Evolutionary conservation across 2,888 invertebrate species (phyloP).

Genomic region (Hedychridium roseum): DNA sequence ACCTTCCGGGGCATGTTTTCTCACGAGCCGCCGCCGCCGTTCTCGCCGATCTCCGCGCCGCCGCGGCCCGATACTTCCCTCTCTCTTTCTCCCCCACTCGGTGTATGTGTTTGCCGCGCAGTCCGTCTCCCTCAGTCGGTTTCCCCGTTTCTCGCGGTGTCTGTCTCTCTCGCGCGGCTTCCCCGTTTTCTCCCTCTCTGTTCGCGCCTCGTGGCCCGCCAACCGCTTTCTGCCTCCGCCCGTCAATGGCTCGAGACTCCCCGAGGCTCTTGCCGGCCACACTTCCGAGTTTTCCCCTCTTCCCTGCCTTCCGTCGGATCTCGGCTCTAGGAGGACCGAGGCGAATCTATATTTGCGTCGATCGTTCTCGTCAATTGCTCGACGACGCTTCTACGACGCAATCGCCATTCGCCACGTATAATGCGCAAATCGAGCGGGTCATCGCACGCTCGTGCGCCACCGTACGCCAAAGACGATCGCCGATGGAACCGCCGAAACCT

Average conservation of each 20-base stretch:
- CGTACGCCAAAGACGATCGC: too few relatives aligned
- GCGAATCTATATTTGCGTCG: too few relatives aligned
- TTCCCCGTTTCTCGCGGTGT: neutral
- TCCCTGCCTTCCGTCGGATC: neutral
- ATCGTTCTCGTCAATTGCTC: conserved; percentile 7
- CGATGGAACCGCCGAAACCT: too few relatives aligned
- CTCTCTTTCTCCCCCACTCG: neutral
- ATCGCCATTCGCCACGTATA: conserved; percentile 31
- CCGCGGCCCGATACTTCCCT: neutral
- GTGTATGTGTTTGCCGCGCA: neutral
- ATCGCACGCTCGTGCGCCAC: conserved; percentile 38
- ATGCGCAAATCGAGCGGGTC: conserved; percentile 43
- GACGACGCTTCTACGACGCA: conserved; percentile 29
- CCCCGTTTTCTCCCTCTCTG: too few relatives aligned
- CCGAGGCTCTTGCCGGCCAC: too few relatives aligned
- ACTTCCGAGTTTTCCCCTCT: neutral
- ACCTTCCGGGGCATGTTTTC: conserved; percentile 56
- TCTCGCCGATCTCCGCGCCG: conserved; percentile 22
- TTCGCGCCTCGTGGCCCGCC: conserved; percentile 28
- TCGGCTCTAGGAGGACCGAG: too few relatives aligned
- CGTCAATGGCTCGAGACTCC: neutral
- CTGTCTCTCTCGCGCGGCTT: neutral
- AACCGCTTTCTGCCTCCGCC: conserved; percentile 19
- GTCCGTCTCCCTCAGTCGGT: neutral
- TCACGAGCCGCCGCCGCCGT: too few relatives aligned